Percentiles rank a stretch among this genome's conserved stretches.
Conservation (phyloP, 2,797 vertebrate species). For the Hypotaenidia philippensis region DNA sequence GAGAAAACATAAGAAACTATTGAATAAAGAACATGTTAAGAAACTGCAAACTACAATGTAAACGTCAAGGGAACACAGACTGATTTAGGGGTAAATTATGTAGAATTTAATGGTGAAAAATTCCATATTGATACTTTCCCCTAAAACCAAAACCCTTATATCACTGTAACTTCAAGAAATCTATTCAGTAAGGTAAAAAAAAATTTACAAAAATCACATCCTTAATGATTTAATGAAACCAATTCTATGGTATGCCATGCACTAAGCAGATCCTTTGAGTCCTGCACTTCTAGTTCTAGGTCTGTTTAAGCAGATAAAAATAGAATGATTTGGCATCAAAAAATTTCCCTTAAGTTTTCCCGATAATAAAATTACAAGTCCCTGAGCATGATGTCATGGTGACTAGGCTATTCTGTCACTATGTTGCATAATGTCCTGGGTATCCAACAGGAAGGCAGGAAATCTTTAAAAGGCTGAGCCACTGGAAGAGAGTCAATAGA, state of each 20-base stretch:
- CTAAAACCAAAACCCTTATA: neutral
- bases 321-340: neutral
- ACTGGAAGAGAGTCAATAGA: neutral
- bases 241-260: neutral
- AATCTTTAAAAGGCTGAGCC: neutral
- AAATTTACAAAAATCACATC: neutral
- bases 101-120: neutral
- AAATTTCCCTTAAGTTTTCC: neutral
- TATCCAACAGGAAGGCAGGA: neutral
- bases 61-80: neutral
- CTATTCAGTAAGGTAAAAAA: neutral
- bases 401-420: neutral
- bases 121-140: neutral
- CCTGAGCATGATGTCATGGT: neutral
- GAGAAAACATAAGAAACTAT: neutral
- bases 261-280: neutral
- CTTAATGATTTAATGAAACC: neutral
- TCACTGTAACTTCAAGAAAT: neutral
- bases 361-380: neutral
- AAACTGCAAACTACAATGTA: neutral
- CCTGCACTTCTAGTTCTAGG: neutral
- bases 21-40: neutral
- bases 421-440: fast-evolving
- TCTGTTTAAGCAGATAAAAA: neutral
- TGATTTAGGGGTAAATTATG: neutral